A percentile compares a stretch with the other conserved stretches of the same genome.
phyloP scores from a whole-genome alignment of 2,113 vertebrate species.

The Circaetus gallicus region DNA sequence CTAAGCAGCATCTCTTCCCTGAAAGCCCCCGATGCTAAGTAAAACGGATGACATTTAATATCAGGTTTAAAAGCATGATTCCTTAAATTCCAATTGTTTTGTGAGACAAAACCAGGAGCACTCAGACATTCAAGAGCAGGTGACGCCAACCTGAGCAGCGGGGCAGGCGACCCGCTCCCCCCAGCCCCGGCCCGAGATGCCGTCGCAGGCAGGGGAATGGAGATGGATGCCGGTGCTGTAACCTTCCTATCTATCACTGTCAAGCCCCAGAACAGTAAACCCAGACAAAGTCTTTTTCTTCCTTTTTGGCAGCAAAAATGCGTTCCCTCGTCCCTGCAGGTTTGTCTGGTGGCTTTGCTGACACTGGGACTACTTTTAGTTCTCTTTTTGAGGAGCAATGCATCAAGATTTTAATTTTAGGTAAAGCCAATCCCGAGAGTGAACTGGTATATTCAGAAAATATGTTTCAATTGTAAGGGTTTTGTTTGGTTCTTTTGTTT shows the following conservation, averaged over 20 bases:
- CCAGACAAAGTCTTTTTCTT: conserved; percentile 10
- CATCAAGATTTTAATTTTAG: neutral
- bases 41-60: neutral
- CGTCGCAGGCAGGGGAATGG: conserved; percentile 29
- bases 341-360: conserved; percentile 4
- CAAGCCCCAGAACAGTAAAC: neutral
- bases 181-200: neutral
- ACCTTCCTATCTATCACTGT: conserved; percentile 67
- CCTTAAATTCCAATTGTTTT: conserved; percentile 28
- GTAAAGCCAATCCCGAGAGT: accelerated
- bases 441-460: neutral
- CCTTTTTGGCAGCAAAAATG: neutral
- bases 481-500: neutral
- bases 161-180: conserved; percentile 13
- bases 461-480: neutral
- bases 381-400: neutral
- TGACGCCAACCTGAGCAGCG: conserved; percentile 55
- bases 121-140: conserved; percentile 41
- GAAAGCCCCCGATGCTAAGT: neutral
- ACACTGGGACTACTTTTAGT: neutral
- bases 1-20: neutral
- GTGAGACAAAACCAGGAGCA: neutral
- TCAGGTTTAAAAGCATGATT: neutral
- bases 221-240: conserved; percentile 59
- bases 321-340: neutral